Evolutionary conservation across 2,888 invertebrate genomes (phyloP), one percentile per base, ranked within the genome.

Genomic region (Synanthedon andrenaeformis): DNA sequence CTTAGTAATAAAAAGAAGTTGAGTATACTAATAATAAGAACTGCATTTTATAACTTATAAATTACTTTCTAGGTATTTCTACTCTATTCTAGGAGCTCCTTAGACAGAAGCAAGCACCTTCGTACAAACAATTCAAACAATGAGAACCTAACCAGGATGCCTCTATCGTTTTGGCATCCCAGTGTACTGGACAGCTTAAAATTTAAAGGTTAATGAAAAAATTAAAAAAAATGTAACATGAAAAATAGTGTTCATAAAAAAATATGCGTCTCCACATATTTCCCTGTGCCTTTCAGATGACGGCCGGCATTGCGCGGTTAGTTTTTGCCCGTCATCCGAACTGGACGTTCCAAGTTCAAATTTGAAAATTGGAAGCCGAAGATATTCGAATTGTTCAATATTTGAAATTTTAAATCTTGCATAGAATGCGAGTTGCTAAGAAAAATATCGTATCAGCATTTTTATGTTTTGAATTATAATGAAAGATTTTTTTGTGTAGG

Each of bases 281-380:
- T 52, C 62, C 12, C 49, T 82, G 70, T 73, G 55, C 67, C 28
- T 42, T 63, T 72, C 82, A 83, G 83, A 85, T 85, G 85, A 84
- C 85, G 80, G 70, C 71, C 76, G 72, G 76, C 82, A 80, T 73
- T 76, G 82, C 82, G 82, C 74, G 83, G 81, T 82, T 74, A 83
- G 79, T 87, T 87, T 87, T 87, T 87, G 86, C 74, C 64, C 81
- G 72, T 78, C 83, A 82, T 81, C 79, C 79, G 69, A 83, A 84
- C 85, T 86, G 85, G 85, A 84, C 85, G 83, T 79, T 79, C 83
- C 86, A 85, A 84, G 86, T 85, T 86, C 85, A 86, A 85, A 86
- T 86, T 86, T 83, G 83, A 86, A 86, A 86, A 87, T 86, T 83
- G 82, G 80, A 82, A 79, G 71, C 72, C 76, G 73, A 75, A 68